Evolutionary conservation across 1,140 invertebrate species (phyloP), one percentile per base, ranked within the genome.

Genomic region (Chymomyza costata): DNA sequence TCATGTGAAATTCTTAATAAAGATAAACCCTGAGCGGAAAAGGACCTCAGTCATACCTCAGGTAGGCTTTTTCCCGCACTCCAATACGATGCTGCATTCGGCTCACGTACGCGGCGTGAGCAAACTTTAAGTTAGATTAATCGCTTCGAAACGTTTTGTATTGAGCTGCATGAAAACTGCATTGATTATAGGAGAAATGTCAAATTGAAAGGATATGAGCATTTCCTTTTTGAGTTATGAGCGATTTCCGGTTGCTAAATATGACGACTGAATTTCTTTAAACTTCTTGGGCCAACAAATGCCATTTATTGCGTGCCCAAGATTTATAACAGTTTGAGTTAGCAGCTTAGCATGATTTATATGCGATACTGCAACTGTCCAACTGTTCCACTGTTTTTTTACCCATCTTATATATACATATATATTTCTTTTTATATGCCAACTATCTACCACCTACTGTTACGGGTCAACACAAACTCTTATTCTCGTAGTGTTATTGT

Each of bases 51-150:
- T 34, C 37, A 15, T 13, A 31, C 25, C 31, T 21, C 37, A 25
- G 25, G 44, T 19, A 47, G 54, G 21, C 34, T 51, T 37, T 40
- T 49, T 46, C 49, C 46, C 50, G 53, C 21, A 25, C 3, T 5
- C 32, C 8, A n/a, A 34, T 34, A 5, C 13, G 11, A 13, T 10
- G 3, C 6, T 5, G 16, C 46, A 78, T 56, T 53, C 73, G 21
- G 46, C 56, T 80, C 73, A 80, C 73, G 73, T 80, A 68, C 74
- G 60, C 39, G 40, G 73, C 73, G 73, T 80, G 73, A 80, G 74
- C 74, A 80, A 80, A 80, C 73, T 80, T 80, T 73, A 80, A 80
- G 73, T 80, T 73, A 80, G 73, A 80, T 80, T 80, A 81, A 80
- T 80, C 68, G 73, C 31, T n/a, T 10, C 5, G 10, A n/a, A n/a